Evolutionary conservation across 2,888 invertebrate species (phyloP).

Genomic region (Melieria crassipennis): DNA sequence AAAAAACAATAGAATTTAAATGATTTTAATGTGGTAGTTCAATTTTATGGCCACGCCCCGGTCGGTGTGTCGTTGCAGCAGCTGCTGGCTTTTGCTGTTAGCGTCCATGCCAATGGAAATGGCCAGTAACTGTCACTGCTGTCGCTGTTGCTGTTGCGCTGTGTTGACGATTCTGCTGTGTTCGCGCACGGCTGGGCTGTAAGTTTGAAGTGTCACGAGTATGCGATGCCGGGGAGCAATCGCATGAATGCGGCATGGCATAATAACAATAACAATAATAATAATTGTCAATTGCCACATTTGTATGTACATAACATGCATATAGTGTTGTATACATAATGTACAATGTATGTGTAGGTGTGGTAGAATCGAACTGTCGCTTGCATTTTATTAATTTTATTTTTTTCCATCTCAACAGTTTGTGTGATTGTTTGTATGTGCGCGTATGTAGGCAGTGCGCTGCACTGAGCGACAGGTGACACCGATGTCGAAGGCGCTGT

Average conservation of each 20-base stretch:
- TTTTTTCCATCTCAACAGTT: background rate
- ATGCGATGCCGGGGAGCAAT: slow-evolving; percentile 33
- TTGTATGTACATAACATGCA: background rate
- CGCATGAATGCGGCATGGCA: slow-evolving; percentile 38
- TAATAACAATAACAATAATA: slow-evolving; percentile 36
- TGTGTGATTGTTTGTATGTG: background rate
- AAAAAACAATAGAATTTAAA: slow-evolving; percentile 56
- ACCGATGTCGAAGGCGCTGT: too few species aligned
- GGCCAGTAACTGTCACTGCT: background rate
- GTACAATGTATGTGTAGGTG: too few species aligned
- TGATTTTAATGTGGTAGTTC: slow-evolving; percentile 59
- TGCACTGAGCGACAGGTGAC: too few species aligned
- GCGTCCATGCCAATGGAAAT: background rate
- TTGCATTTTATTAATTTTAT: background rate
- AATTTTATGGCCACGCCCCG: slow-evolving; percentile 50
- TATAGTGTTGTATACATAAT: too few species aligned
- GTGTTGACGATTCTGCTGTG: background rate
- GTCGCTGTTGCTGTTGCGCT: background rate
- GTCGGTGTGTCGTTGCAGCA: background rate
- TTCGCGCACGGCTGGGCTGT: slow-evolving; percentile 2
- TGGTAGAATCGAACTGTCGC: too few species aligned
- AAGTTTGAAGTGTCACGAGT: slow-evolving; percentile 14
- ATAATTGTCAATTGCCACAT: slow-evolving; percentile 40
- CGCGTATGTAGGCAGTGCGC: background rate
- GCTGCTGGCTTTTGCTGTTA: too few species aligned